Conservation (phyloP, 2,113 vertebrate species). For the Istiophorus platypterus region DNA sequence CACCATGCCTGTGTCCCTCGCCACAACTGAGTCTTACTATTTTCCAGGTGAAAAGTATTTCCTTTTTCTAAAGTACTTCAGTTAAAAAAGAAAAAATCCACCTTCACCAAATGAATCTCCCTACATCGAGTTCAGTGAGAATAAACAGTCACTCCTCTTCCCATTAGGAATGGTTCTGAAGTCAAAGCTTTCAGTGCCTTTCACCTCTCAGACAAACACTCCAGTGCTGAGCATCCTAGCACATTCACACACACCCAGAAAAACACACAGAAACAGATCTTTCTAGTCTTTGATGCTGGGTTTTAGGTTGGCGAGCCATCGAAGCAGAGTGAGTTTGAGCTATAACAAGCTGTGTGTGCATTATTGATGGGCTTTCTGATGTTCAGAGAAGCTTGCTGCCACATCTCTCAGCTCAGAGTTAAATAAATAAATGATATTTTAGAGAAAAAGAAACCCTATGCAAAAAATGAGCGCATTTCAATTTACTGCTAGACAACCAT, state of each 20-base stretch:
- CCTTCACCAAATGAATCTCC: constrained; percentile 21
- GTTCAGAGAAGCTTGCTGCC: constrained; percentile 61
- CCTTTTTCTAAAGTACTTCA: constrained; percentile 26
- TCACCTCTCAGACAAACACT: constrained; percentile 33
- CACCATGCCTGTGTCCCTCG: constrained; percentile 30
- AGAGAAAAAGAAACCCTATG: not conserved
- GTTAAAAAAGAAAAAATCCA: constrained; percentile 29
- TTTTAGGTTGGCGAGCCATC: constrained; percentile 69
- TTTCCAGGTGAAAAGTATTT: constrained; percentile 12
- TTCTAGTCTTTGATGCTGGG: constrained; percentile 67
- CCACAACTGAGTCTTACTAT: constrained; percentile 17
- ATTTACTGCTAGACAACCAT: constrained; percentile 54
- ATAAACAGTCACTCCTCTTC: constrained; percentile 34
- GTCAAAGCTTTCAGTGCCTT: constrained; percentile 60
- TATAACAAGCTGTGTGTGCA: constrained; percentile 78
- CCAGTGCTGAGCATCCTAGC: constrained; percentile 4
- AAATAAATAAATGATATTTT: not conserved
- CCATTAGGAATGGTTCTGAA: constrained; percentile 53
- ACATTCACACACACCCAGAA: constrained; percentile 23
- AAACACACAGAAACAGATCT: constrained; percentile 19
- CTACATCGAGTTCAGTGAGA: constrained; percentile 18
- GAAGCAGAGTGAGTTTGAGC: constrained; percentile 68
- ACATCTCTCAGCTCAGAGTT: constrained; percentile 48
- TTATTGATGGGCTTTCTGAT: constrained; percentile 78
- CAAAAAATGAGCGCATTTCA: constrained; percentile 30